Conservation (phyloP, 2,113 vertebrate genomes). For the Daphoenositta chrysoptera region DNA sequence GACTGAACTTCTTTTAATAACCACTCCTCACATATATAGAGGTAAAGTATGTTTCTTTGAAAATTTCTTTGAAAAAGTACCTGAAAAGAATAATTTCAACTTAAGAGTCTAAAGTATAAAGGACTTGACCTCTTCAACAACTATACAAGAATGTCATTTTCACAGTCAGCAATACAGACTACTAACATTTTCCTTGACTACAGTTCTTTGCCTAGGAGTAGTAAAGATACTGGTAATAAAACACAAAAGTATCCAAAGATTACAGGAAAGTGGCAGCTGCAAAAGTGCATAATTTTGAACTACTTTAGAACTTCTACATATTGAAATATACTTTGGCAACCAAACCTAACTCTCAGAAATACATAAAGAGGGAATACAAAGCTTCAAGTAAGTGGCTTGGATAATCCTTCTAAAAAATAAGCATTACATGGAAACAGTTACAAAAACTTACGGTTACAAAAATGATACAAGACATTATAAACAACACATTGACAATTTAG, state of each 20-base stretch:
- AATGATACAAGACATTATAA: neutral
- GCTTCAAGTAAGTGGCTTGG: neutral
- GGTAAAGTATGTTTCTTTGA: neutral
- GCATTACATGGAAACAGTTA: neutral
- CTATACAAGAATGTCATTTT: neutral
- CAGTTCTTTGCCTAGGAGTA: neutral
- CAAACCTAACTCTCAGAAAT: neutral
- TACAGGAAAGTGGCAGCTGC: neutral
- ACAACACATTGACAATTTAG: neutral
- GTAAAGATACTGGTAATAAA: neutral
- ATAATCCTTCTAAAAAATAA: neutral
- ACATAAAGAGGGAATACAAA: neutral
- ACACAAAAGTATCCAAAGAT: neutral
- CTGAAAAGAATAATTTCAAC: neutral
- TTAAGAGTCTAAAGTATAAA: neutral
- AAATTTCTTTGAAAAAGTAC: neutral
- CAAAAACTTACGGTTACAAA: neutral
- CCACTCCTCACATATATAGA: accelerated
- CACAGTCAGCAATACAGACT: neutral
- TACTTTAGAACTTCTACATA: neutral
- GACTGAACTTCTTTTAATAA: neutral
- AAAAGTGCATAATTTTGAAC: neutral
- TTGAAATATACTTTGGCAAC: neutral
- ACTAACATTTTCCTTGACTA: neutral
- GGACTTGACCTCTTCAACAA: neutral